Percentiles rank a stretch among this genome's conserved stretches.
These are phyloP conservation scores for Mus pahari DNA, from an alignment of 2,113 vertebrate genomes.

Conservation along the genomic window DNA sequence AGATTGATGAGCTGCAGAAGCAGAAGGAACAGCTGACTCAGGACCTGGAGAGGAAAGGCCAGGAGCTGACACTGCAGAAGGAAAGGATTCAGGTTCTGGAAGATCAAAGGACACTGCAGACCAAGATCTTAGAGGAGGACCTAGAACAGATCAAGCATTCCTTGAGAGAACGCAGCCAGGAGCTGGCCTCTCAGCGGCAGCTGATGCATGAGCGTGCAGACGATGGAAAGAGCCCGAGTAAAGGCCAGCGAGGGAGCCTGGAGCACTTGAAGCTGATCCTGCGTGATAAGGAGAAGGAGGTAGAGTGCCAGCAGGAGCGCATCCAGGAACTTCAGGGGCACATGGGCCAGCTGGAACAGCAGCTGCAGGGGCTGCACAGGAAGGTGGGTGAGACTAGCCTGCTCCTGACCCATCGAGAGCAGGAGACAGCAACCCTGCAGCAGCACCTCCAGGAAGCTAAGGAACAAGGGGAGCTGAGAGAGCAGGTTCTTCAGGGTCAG, in stretches of 20 bases:
- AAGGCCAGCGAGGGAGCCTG: slow-evolving; percentile 77
- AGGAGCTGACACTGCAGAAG: slow-evolving; percentile 75
- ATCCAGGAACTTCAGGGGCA: slow-evolving; percentile 79
- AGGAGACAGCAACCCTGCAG: slow-evolving; percentile 79
- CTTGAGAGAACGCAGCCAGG: slow-evolving; percentile 80
- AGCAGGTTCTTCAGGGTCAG: slow-evolving; percentile 72
- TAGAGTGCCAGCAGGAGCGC: slow-evolving; percentile 81
- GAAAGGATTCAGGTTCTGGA: slow-evolving; percentile 83
- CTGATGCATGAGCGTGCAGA: slow-evolving; percentile 75
- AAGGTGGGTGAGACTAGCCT: slow-evolving; percentile 77
- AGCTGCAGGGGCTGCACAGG: slow-evolving; percentile 81
- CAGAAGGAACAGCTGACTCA: slow-evolving; percentile 72
- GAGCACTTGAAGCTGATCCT: slow-evolving; percentile 84
- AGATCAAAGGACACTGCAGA: slow-evolving; percentile 79
- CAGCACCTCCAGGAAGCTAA: slow-evolving; percentile 77
- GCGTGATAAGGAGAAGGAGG: slow-evolving; percentile 84
- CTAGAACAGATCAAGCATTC: slow-evolving; percentile 82
- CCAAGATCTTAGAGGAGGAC: slow-evolving; percentile 83
- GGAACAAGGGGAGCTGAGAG: slow-evolving; percentile 68
- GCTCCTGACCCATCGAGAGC: slow-evolving; percentile 80
- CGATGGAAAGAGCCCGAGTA: slow-evolving; percentile 74
- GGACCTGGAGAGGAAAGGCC: slow-evolving; percentile 70
- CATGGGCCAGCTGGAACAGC: slow-evolving; percentile 77
- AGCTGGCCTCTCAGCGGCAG: slow-evolving; percentile 80
- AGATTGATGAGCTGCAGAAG: slow-evolving; percentile 72